Evolutionary conservation across 2,797 vertebrate species (phyloP).

Genomic region (Micrastur ruficollis): DNA sequence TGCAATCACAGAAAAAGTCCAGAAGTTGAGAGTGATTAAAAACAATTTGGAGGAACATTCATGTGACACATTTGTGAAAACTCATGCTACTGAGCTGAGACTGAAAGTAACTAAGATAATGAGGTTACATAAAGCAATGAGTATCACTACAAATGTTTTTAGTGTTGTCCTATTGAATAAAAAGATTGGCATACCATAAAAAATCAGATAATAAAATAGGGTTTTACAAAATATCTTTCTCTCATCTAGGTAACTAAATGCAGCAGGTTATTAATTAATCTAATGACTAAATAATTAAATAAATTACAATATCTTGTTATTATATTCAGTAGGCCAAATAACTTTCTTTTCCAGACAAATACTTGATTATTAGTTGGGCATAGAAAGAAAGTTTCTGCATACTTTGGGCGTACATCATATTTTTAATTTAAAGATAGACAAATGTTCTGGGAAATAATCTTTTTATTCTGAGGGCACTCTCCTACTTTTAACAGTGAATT

Average conservation of each 20-base stretch:
- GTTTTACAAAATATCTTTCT: background rate
- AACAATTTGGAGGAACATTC: background rate
- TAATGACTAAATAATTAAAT: background rate
- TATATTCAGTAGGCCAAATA: background rate
- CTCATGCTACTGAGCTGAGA: background rate
- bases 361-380: background rate
- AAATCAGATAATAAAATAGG: background rate
- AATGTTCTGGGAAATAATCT: background rate
- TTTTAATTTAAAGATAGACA: background rate
- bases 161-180: background rate
- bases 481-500: background rate
- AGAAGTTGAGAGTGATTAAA: background rate
- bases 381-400: background rate
- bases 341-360: background rate
- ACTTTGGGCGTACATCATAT: background rate
- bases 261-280: background rate
- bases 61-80: background rate
- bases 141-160: background rate
- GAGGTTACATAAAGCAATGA: background rate
- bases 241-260: background rate
- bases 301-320: background rate
- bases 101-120: background rate
- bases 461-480: background rate
- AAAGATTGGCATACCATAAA: background rate
- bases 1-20: background rate